These are phyloP conservation scores for Oeneis ivallda DNA, from an alignment of 2,888 invertebrate species.

Conservation along the genomic window DNA sequence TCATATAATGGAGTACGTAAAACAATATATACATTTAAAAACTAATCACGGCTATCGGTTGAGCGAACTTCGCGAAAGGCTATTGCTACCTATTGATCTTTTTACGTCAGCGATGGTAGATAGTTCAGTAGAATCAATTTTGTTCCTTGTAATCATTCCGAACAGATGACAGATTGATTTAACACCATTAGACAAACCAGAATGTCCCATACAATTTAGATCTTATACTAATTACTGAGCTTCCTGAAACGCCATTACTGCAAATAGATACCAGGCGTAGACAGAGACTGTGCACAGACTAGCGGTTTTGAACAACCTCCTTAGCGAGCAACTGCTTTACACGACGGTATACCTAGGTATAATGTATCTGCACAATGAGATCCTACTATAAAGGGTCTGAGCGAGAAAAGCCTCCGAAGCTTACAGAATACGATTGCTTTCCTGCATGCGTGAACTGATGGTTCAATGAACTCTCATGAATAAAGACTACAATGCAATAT, in stretches of 20 bases:
- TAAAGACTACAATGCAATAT: conserved; percentile 2
- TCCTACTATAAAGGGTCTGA: conserved; percentile 30
- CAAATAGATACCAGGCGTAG: conserved; percentile 21
- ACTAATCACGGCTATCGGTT: conserved; percentile 24
- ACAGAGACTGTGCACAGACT: conserved; percentile 30
- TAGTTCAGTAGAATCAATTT: conserved; percentile 4
- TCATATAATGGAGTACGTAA: conserved; percentile 43
- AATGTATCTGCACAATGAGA: conserved; percentile 19
- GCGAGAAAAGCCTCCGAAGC: conserved; percentile 33
- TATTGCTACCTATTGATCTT: conserved; percentile 3
- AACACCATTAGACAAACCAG: neutral
- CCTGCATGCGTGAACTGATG: conserved; percentile 17
- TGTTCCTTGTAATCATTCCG: neutral
- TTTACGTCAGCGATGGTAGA: neutral
- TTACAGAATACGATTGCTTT: conserved; percentile 30
- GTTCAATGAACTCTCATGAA: conserved; percentile 21
- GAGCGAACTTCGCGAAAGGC: neutral
- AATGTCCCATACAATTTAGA: neutral
- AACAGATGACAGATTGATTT: neutral
- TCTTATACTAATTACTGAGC: no score
- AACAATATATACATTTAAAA: conserved; percentile 30
- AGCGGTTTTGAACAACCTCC: conserved; percentile 35
- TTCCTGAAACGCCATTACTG: neutral
- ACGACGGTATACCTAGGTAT: conserved; percentile 10
- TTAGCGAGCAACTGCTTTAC: conserved; percentile 26